Evolutionary conservation across 2,113 vertebrate species (phyloP).

Genomic region (Donacobius atricapilla): DNA sequence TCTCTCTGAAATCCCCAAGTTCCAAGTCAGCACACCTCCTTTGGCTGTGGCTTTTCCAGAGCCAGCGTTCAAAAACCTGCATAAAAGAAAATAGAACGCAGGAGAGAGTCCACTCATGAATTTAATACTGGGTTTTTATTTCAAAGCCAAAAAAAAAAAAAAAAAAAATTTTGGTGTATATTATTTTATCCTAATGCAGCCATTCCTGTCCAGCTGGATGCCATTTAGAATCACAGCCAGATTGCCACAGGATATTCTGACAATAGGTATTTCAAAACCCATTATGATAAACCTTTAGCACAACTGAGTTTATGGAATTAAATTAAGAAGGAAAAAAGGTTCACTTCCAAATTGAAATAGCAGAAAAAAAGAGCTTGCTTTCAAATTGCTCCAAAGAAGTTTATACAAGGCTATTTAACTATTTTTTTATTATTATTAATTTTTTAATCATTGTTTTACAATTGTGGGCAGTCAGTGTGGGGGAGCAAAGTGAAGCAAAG

Average conservation of each 20-base stretch:
- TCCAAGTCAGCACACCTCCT: not conserved
- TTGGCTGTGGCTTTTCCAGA: not conserved
- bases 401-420: not conserved
- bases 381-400: not conserved
- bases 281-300: not conserved
- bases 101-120: not conserved
- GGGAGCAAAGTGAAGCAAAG: rapidly evolving
- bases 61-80: not conserved
- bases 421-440: not conserved
- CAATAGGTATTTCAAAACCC: slow-evolving; percentile 14
- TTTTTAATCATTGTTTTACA: not conserved
- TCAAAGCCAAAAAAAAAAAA: not conserved
- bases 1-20: not conserved
- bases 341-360: slow-evolving; percentile 15
- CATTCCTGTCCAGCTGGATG: slow-evolving; percentile 24
- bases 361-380: not conserved
- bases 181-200: not conserved
- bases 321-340: not conserved
- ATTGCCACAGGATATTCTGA: not conserved
- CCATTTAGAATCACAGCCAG: not conserved
- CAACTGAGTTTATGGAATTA: not conserved
- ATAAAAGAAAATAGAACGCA: not conserved
- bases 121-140: not conserved
- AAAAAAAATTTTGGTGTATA: not conserved
- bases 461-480: rapidly evolving